Evolutionary conservation across 2,797 vertebrate genomes (phyloP), one percentile per base, ranked within the genome.

Genomic region (Chelon labrosus): DNA sequence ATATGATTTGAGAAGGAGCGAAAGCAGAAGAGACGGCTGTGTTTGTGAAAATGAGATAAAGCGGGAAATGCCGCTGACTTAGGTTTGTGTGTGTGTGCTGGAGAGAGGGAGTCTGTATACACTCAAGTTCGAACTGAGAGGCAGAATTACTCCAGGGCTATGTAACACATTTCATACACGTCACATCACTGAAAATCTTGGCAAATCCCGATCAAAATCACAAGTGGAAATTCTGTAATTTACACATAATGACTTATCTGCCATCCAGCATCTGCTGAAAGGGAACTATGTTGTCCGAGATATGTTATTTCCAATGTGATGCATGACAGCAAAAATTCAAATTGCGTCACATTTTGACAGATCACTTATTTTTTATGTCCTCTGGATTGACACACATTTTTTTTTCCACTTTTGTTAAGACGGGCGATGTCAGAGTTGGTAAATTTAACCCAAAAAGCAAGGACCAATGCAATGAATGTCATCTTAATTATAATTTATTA

Each of bases 1-100:
- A 82, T 86, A 53, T 52, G 27, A 80, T 84, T 75, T 73, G 54
- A 71, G 25, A 66, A 56, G 16, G 25, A 37, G 49, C 54, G 22
- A 50, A 31, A 55, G 61, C 41, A 52, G 47, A 51, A 31, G 60
- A 64, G 60, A 71, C 12, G 11, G 38, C 44, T 46, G n/a, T 63
- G 39, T 80, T 79, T 74, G 59, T 44, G 13, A 67, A 74, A 58
- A 58, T 54, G 68, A 70, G 41, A 74, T n/a, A 38, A 73, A 70
- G 37, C 20, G 53, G 10, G 19, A 22, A 10, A 1, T 20, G 14
- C 16, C 20, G 71, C 42, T 7, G 31, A 13, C 14, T 63, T 37
- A 46, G 22, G 38, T 39, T 8, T 39, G 38, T 39, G 8, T 39
- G 38, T 50, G 57, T 49, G 51, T 37, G 44, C 37, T 1, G 0